Base-by-base conservation (phyloP, 2,797 vertebrate species). In the Neosilurus mollespiculum region DNA sequence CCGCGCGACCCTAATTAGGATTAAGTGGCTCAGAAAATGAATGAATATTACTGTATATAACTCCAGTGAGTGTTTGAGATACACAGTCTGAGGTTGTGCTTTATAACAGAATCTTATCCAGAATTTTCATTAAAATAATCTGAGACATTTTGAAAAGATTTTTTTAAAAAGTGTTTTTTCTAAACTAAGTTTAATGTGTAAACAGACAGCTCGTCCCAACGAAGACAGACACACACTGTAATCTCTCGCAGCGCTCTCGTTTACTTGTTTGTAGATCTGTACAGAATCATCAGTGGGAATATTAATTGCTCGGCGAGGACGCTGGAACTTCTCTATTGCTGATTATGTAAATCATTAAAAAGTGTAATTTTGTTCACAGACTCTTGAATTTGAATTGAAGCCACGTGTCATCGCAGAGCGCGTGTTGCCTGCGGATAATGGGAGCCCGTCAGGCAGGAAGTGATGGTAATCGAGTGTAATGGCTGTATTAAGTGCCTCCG, bases 401-500 rank as follows among this genome's bases (percentile, higher is more conserved):
- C 73, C 61, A 56, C 69, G 80, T 85, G 78, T 85, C 80, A 87
- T 85, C 70, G 83, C 78, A 64, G 72, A 81, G 85, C 78, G 72
- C 54, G 67, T 85, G 80, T 84, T n/a, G 81, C 37, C 24, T 66
- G 26, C 5, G 11, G 78, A 26, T 89, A 87, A 88, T 89, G 83
- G 83, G 78, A 73, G 56, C 75, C 80, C 75, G 85, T 81, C 71
- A 67, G 79, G 59, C 3, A 76, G 80, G 84, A 85, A 75, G 82
- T 71, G 83, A 85, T 82, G 54, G 66, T 88, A 88, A 88, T 88
- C 75, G 81, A 80, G 77, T 66, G 79, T 87, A 88, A 90, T 90
- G 86, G 87, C 84, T 86, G 87, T 86, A 85, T 88, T 88, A 88
- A 87, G 89, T 81, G 82, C 62, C 77, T 80, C 80, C 80, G 79